Conservation (phyloP, 1,140 invertebrate genomes). For the Mya arenaria region DNA sequence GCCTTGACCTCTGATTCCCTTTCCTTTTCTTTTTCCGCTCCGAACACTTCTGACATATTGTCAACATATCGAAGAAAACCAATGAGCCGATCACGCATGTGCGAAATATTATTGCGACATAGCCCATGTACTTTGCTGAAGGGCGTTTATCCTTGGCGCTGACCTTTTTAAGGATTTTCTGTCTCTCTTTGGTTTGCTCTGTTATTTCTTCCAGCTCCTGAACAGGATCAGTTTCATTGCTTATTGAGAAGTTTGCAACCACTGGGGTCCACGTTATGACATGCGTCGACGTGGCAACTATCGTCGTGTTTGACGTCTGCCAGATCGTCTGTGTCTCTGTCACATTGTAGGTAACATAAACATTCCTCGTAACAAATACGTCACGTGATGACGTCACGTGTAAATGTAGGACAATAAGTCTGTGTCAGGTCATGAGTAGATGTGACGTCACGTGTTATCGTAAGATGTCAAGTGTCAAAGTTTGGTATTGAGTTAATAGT, state of each 20-base stretch:
- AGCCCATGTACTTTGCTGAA: slow-evolving; percentile 44
- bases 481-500: too few relatives aligned
- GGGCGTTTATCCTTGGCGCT: slow-evolving; percentile 37
- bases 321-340: not conserved
- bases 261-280: not conserved
- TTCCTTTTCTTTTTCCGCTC: too few relatives aligned
- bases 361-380: not conserved
- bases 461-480: slow-evolving; percentile 5
- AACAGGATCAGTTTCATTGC: slow-evolving; percentile 16
- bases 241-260: not conserved
- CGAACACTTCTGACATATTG: slow-evolving; percentile 18
- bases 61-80: slow-evolving; percentile 35
- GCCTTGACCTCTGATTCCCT: too few relatives aligned
- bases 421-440: too few relatives aligned
- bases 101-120: slow-evolving; percentile 33
- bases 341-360: not conserved
- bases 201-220: slow-evolving; percentile 38
- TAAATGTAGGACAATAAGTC: too few relatives aligned
- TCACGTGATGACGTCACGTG: not conserved
- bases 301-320: too few relatives aligned
- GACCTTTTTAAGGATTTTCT: slow-evolving; percentile 34
- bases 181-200: not conserved
- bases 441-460: not conserved
- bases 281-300: slow-evolving; percentile 3
- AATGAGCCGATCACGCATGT: slow-evolving; percentile 13